Evolutionary conservation across 2,797 vertebrate genomes (phyloP).

Genomic region (Anguilla megastoma): DNA sequence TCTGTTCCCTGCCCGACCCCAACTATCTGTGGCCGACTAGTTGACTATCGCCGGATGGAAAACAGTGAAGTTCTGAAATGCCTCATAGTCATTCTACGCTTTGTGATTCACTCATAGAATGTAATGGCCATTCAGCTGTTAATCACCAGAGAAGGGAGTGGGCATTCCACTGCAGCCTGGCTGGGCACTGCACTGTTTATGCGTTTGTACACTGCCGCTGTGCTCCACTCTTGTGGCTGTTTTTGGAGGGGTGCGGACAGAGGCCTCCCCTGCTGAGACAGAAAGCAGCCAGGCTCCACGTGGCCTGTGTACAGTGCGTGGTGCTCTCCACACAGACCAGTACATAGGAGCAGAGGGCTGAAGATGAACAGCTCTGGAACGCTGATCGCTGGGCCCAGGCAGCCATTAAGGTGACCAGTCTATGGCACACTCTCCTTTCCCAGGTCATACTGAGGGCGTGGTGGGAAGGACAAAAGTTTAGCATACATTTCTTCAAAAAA

Average conservation of each 20-base stretch:
- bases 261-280: background rate
- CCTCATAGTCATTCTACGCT: background rate
- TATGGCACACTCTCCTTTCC: conserved; percentile 2
- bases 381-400: background rate
- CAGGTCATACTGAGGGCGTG: conserved; percentile 16
- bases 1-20: background rate
- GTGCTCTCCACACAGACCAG: background rate
- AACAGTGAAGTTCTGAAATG: background rate
- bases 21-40: background rate
- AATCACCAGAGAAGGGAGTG: background rate
- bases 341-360: background rate
- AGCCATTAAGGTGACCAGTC: background rate
- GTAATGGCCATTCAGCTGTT: background rate
- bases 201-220: background rate
- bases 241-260: background rate
- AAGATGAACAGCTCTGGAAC: background rate
- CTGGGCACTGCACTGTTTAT: background rate
- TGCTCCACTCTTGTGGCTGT: background rate
- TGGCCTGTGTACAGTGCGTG: background rate
- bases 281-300: background rate
- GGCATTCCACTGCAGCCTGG: background rate
- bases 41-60: conserved; percentile 1
- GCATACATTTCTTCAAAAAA: background rate
- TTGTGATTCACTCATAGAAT: background rate
- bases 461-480: background rate